Conservation (phyloP, 2,113 vertebrate species). For the Ciconia maguari region DNA sequence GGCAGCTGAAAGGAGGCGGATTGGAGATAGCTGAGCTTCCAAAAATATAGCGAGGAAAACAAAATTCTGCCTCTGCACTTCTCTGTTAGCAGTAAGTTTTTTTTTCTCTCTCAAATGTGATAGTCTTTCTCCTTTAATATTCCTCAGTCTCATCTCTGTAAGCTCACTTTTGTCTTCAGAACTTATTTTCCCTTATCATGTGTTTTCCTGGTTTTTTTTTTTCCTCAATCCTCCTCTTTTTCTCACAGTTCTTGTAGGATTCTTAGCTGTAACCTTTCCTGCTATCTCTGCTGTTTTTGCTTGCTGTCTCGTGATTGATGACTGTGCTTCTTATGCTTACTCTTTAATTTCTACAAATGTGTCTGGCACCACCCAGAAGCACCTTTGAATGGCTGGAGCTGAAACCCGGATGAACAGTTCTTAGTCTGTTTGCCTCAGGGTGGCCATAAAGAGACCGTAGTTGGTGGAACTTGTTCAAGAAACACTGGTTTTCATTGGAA, state of each 20-base stretch:
- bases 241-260: not conserved
- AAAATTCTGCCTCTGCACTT: not conserved
- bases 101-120: not conserved
- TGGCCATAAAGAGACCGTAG: not conserved
- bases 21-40: not conserved
- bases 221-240: not conserved
- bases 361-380: not conserved
- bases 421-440: not conserved
- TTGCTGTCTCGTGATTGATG: not conserved
- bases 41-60: not conserved
- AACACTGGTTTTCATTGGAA: not conserved
- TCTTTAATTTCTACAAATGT: not conserved
- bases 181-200: not conserved
- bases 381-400: not conserved
- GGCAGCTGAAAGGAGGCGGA: not conserved
- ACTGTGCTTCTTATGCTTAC: not conserved
- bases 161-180: not conserved
- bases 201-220: not conserved
- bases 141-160: not conserved
- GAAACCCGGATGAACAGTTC: not conserved
- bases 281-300: not conserved
- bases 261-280: not conserved
- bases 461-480: not conserved
- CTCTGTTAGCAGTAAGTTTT: not conserved
- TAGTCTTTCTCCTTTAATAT: not conserved